These are phyloP conservation scores for Akabosia matsudoensis DNA, from an alignment of 1,140 invertebrate species.

Conservation along the genomic window DNA sequence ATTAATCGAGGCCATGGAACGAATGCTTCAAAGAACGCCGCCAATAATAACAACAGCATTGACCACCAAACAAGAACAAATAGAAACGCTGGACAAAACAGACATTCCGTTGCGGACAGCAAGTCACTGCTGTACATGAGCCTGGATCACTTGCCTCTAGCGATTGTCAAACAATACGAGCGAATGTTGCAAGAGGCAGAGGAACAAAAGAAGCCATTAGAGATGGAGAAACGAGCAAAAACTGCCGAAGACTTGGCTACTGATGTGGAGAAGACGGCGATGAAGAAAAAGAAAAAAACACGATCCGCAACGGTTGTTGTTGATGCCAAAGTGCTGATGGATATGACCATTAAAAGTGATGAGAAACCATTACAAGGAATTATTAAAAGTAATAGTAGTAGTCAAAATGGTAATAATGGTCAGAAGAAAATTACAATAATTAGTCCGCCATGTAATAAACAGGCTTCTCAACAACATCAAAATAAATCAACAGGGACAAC, in stretches of 20 bases:
- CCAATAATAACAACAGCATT: background rate
- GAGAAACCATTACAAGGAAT: background rate
- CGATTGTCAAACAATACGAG: slow-evolving; percentile 46
- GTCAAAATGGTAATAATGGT: background rate
- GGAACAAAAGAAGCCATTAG: background rate
- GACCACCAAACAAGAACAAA: slow-evolving; percentile 25
- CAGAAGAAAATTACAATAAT: slow-evolving; percentile 13
- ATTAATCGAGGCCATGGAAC: no score
- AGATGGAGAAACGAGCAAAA: background rate
- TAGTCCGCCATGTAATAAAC: background rate
- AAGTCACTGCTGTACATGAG: slow-evolving; percentile 47
- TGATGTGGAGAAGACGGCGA: background rate
- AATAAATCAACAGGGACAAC: background rate
- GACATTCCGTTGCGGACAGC: no score
- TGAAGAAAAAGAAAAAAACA: background rate
- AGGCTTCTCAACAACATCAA: background rate
- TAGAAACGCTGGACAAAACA: no score
- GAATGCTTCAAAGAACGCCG: background rate
- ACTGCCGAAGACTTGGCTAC: background rate
- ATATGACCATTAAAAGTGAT: background rate
- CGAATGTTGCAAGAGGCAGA: slow-evolving; percentile 40
- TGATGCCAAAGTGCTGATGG: background rate
- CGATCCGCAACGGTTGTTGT: background rate
- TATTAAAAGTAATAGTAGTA: background rate
- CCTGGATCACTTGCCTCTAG: slow-evolving; percentile 44